phyloP scores from a whole-genome alignment of 1,140 invertebrate genomes.

The Trigoniulus corallinus region DNA sequence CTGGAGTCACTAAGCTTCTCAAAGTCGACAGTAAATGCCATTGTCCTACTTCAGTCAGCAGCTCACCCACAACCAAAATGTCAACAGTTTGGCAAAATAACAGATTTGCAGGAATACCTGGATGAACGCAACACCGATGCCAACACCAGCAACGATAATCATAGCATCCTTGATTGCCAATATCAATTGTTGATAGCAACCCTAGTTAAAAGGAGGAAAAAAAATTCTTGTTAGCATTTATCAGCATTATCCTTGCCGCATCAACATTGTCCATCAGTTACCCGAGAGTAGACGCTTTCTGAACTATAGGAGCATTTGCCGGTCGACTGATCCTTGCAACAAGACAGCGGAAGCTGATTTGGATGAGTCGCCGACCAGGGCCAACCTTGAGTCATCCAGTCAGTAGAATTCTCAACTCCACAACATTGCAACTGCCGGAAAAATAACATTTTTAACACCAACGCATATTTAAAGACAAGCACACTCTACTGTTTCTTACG shows the following conservation, averaged over 20 bases:
- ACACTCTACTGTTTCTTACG: slow-evolving; percentile 11
- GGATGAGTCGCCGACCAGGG: slow-evolving; percentile 9
- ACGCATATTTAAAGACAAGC: background rate
- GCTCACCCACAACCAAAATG: too few relatives aligned
- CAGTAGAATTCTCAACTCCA: slow-evolving; percentile 14
- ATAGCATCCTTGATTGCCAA: slow-evolving; percentile 13
- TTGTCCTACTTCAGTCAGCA: too few relatives aligned
- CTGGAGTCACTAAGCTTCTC: too few relatives aligned
- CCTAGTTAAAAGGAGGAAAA: slow-evolving; percentile 3
- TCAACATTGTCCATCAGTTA: background rate
- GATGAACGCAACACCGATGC: slow-evolving; percentile 19
- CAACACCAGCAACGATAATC: slow-evolving; percentile 16
- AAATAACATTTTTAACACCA: background rate
- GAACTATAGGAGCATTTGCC: background rate
- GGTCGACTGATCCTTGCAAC: background rate
- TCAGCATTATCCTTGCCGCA: too few relatives aligned
- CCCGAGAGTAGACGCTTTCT: background rate
- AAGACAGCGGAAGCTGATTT: slow-evolving; percentile 7
- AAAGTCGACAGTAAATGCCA: too few relatives aligned
- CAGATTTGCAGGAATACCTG: too few relatives aligned
- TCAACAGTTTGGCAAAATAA: too few relatives aligned
- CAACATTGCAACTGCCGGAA: slow-evolving; percentile 15
- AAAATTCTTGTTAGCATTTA: background rate
- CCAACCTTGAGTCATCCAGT: slow-evolving; percentile 13
- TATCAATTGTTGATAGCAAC: slow-evolving; percentile 17